phyloP scores from a whole-genome alignment of 2,888 invertebrate genomes.

The Troides oblongomaculatus region DNA sequence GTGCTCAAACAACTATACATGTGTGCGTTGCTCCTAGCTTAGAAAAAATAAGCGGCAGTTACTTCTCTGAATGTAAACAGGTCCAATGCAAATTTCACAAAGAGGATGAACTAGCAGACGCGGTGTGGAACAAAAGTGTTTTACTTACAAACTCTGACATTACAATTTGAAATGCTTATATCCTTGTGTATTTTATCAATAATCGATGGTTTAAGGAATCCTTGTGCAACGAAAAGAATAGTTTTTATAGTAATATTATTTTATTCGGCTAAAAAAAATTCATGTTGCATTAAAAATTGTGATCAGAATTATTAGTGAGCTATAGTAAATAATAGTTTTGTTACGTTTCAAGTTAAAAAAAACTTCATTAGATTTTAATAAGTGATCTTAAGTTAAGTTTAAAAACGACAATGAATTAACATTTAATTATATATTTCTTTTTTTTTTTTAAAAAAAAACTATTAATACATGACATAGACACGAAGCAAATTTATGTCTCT shows the following conservation, averaged over 20 bases:
- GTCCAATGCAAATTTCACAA: constrained; percentile 11
- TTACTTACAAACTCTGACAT: constrained; percentile 5
- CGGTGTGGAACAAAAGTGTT: constrained; percentile 15
- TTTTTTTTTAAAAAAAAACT: too few species aligned
- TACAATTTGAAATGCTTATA: not conserved
- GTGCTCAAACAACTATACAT: constrained; percentile 88
- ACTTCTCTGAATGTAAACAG: constrained; percentile 86
- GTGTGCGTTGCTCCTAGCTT: constrained; percentile 86
- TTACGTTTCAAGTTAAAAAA: not conserved
- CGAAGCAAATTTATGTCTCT: too few species aligned
- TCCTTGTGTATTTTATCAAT: not conserved
- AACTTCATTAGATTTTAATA: not conserved
- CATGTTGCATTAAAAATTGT: not conserved
- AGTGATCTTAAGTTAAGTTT: not conserved
- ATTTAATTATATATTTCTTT: too few species aligned
- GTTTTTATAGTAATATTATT: not conserved
- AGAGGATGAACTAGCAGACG: constrained; percentile 2
- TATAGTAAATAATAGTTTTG: not conserved
- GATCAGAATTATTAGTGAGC: not conserved
- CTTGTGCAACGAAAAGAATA: not conserved
- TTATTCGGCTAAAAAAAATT: not conserved
- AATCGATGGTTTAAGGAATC: not conserved
- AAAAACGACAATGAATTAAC: too few species aligned
- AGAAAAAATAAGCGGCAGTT: constrained; percentile 83
- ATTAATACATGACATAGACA: too few species aligned